Evolutionary conservation across 1,140 invertebrate species (phyloP).

Genomic region (Helicoverpa armigera): DNA sequence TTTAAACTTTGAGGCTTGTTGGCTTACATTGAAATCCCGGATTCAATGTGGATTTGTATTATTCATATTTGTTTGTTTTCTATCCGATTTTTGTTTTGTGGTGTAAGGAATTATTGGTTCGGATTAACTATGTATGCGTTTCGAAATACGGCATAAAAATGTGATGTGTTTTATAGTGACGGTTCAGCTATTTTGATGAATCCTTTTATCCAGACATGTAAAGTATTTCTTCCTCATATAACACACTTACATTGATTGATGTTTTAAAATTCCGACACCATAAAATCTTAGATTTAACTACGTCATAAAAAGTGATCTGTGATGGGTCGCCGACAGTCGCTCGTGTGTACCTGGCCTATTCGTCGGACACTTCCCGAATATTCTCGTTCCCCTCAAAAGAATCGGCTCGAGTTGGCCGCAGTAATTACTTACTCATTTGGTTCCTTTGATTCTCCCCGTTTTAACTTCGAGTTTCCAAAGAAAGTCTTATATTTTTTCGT

Average conservation of each 20-base stretch:
- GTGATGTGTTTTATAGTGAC: too few species aligned
- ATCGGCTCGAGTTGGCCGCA: constrained; percentile 7
- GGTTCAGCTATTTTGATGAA: too few species aligned
- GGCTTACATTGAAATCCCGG: constrained; percentile 12
- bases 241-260: too few species aligned
- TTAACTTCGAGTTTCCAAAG: constrained; percentile 19
- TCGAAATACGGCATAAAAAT: too few species aligned
- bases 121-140: neutral
- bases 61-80: constrained; percentile 26
- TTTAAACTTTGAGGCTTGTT: constrained; percentile 47
- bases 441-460: constrained; percentile 39
- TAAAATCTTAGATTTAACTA: neutral
- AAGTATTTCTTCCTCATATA: too few species aligned
- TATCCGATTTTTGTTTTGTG: constrained; percentile 2
- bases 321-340: neutral
- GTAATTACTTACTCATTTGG: constrained; percentile 59
- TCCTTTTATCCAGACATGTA: too few species aligned
- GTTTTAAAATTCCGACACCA: too few species aligned
- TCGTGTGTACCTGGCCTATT: constrained; percentile 12
- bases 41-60: constrained; percentile 28
- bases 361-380: constrained; percentile 31
- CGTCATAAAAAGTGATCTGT: neutral
- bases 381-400: constrained; percentile 33
- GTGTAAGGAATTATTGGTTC: neutral
- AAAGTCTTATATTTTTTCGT: constrained; percentile 23